Evolutionary conservation across 2,888 invertebrate genomes (phyloP).

Genomic region (Clepsis dumicolana): DNA sequence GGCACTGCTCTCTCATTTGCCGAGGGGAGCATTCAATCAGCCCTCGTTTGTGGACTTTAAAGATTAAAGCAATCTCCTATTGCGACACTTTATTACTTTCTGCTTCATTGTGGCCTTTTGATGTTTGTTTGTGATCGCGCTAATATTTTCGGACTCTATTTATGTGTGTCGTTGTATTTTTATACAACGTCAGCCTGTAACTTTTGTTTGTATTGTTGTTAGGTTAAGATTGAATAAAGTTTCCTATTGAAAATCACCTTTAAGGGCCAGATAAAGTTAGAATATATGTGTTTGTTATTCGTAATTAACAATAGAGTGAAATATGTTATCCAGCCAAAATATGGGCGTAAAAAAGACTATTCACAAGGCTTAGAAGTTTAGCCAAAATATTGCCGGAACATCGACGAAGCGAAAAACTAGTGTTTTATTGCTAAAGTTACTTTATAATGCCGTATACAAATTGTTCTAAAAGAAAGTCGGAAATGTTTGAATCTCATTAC

Average conservation of each 20-base stretch:
- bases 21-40: slow-evolving; percentile 79
- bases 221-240: not conserved
- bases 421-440: slow-evolving; percentile 35
- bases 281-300: slow-evolving; percentile 15
- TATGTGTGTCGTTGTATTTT: slow-evolving; percentile 54
- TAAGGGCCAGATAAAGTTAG: not conserved
- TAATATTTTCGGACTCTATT: slow-evolving; percentile 60
- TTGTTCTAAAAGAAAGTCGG: slow-evolving; percentile 65
- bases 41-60: slow-evolving; percentile 78
- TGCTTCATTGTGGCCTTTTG: slow-evolving; percentile 80
- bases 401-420: slow-evolving; percentile 24
- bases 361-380: not conserved
- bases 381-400: slow-evolving; percentile 9
- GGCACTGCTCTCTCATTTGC: slow-evolving; percentile 77
- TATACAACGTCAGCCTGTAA: slow-evolving; percentile 28
- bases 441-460: slow-evolving; percentile 48
- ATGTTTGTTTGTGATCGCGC: slow-evolving; percentile 75
- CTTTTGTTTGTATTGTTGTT: slow-evolving; percentile 19
- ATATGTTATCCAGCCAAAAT: not conserved
- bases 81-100: slow-evolving; percentile 82
- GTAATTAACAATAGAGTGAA: not conserved
- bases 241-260: not conserved
- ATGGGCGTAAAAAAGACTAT: not conserved
- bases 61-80: slow-evolving; percentile 82
- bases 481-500: slow-evolving; percentile 74